phyloP scores from a whole-genome alignment of 92 coral and sea anemone species.

The Anthopleura xanthogrammica region DNA sequence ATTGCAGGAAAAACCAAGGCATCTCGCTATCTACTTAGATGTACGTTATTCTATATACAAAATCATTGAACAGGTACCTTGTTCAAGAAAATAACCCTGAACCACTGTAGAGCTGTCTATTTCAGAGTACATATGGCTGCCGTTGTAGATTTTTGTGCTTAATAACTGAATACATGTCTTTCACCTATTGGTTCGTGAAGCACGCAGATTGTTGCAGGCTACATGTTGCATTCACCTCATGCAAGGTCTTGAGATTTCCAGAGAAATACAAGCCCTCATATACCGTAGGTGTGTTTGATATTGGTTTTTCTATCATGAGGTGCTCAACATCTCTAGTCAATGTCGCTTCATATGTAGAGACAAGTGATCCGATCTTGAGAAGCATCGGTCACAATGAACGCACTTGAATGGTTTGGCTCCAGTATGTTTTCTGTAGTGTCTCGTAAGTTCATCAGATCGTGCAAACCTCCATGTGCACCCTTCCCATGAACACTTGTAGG shows the following conservation, averaged over 20 bases:
- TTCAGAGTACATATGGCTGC: slow-evolving; percentile 18
- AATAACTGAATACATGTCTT: slow-evolving; percentile 26
- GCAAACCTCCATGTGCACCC: slow-evolving; percentile 99
- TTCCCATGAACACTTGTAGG: slow-evolving; percentile 99
- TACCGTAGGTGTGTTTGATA: neutral
- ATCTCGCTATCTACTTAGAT: slow-evolving; percentile 3
- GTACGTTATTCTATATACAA: slow-evolving; percentile 29
- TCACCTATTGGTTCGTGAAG: neutral
- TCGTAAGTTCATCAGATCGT: slow-evolving; percentile 99
- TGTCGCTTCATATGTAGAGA: slow-evolving; percentile 99
- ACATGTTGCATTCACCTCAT: slow-evolving; percentile 5
- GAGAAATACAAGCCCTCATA: neutral
- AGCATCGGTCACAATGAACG: slow-evolving; percentile 94
- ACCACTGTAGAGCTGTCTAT: slow-evolving; percentile 10
- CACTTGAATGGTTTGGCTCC: slow-evolving; percentile 99
- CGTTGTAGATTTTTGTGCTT: slow-evolving; percentile 24
- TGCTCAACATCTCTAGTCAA: slow-evolving; percentile 36
- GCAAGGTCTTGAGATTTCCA: neutral
- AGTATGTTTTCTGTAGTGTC: slow-evolving; percentile 99
- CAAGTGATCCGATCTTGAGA: slow-evolving; percentile 97
- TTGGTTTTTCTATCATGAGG: slow-evolving; percentile 14
- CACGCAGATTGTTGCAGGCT: slow-evolving; percentile 7
- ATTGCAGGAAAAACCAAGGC: neutral
- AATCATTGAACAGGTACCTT: slow-evolving; percentile 23
- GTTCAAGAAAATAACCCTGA: slow-evolving; percentile 26